These are phyloP conservation scores for Smithornis capensis DNA, from an alignment of 2,113 vertebrate species.

Conservation along the genomic window DNA sequence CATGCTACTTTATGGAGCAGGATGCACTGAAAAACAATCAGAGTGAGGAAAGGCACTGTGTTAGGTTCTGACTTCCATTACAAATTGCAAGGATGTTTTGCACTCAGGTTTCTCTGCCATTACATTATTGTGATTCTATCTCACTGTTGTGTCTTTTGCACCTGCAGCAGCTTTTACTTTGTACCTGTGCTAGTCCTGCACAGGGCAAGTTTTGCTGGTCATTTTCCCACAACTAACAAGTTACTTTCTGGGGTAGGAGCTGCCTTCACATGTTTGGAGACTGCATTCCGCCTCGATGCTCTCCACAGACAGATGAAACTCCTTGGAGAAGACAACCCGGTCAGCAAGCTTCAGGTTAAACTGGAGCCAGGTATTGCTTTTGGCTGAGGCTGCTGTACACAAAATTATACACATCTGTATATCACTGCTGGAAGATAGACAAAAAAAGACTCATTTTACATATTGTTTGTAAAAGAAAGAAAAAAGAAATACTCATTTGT, in stretches of 20 bases:
- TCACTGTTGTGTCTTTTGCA: background rate
- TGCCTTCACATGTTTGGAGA: constrained; percentile 94
- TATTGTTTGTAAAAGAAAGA: background rate
- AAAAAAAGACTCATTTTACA: background rate
- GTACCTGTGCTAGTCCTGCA: background rate
- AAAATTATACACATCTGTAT: background rate
- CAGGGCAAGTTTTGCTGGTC: background rate
- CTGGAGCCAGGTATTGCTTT: constrained; percentile 88
- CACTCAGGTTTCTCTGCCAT: background rate
- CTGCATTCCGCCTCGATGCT: constrained; percentile 91
- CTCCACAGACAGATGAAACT: constrained; percentile 94
- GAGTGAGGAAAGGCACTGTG: background rate
- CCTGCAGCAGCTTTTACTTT: background rate
- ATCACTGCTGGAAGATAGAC: background rate
- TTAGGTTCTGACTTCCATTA: background rate
- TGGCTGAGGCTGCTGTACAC: background rate
- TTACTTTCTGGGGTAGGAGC: constrained; percentile 76
- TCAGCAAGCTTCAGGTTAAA: constrained; percentile 94
- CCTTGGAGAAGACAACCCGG: constrained; percentile 91
- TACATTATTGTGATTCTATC: background rate
- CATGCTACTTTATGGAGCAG: background rate
- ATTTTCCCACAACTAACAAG: background rate
- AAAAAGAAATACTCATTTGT: background rate
- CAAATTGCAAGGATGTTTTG: background rate
- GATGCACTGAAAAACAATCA: background rate